Evolutionary conservation across 2,113 vertebrate species (phyloP), one percentile per base, ranked within the genome.

Genomic region (Tylochromis polylepis): DNA sequence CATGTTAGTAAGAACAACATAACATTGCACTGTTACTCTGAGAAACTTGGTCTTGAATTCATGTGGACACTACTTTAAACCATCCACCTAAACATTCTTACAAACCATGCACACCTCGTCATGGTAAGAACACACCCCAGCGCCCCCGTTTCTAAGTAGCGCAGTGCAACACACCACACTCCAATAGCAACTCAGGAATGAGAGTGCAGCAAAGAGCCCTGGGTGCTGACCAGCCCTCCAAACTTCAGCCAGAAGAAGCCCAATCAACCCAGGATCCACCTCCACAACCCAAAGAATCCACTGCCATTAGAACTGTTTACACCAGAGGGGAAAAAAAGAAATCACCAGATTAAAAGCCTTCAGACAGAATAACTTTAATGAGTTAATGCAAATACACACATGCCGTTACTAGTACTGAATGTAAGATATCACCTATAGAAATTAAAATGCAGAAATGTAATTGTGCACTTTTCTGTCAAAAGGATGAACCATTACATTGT

Each of bases 401-500:
- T 62, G 36, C 34, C 18, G 15, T n/a, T 38, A 18, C 20, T 41
- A 59, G 20, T 75, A 7, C 29, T 85, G 75, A 87, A 89, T 58
- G 80, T 91, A 11, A 77, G 86, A 57, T 24, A 58, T 70, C 9
- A 14, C 88, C 81, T 82, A 4, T 5, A 84, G 83, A 83, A 34
- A 81, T 56, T 24, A n/a, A 85, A 81, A 77, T 34, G 31, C 55
- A 89, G 11, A 80, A 84, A 85, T 65, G 82, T 58, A 59, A 18
- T 38, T 72, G 81, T 72, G 79, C 29, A 29, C 12, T 56, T 10
- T 24, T 60, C 80, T 83, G 38, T 51, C 78, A 53, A 89, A 59
- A 46, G 60, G 16, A 88, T 89, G 85, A 91, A 70, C 83, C 56
- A 87, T 51, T 72, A 72, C 58, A 59, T 3, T 20, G 41, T 84